Conservation (phyloP, 2,797 vertebrate species). For the Alcedo atthis region DNA sequence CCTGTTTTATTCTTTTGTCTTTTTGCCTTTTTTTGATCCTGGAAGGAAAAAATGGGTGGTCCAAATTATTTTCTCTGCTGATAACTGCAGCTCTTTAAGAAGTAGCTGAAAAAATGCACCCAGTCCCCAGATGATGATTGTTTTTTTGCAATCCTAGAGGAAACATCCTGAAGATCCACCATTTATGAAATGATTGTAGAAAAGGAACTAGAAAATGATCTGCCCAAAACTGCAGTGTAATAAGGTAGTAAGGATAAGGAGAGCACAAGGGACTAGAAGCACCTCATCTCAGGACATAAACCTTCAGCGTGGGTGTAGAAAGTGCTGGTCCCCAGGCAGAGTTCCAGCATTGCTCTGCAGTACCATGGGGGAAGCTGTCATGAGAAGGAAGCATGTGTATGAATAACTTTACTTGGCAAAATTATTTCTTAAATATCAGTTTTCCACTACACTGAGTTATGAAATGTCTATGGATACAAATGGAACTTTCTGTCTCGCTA, state of each 20-base stretch:
- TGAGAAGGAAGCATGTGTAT: constrained; percentile 64
- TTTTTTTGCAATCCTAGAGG: not conserved
- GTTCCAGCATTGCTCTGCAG: constrained; percentile 1
- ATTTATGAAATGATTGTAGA: not conserved
- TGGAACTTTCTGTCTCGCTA: constrained; percentile 71
- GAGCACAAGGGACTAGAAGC: not conserved
- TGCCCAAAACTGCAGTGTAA: not conserved
- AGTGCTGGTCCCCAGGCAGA: constrained; percentile 38
- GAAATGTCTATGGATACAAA: constrained; percentile 71
- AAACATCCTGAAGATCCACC: not conserved
- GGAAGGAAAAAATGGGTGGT: not conserved
- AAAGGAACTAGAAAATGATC: not conserved
- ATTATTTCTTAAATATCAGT: constrained; percentile 64
- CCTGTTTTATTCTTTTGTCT: not conserved
- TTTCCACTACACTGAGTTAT: constrained; percentile 72
- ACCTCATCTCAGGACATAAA: constrained; percentile 48
- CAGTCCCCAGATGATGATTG: not conserved
- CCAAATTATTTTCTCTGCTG: not conserved
- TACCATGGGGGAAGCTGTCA: constrained; percentile 57
- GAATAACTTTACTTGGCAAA: constrained; percentile 74
- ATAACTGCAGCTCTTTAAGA: not conserved
- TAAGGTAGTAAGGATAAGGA: constrained; percentile 23
- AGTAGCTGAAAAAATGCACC: not conserved
- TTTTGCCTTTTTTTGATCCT: not conserved
- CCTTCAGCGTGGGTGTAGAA: constrained; percentile 51